These are phyloP conservation scores for Planiliza haematocheilus DNA, from an alignment of 2,113 vertebrate genomes.

Conservation along the genomic window DNA sequence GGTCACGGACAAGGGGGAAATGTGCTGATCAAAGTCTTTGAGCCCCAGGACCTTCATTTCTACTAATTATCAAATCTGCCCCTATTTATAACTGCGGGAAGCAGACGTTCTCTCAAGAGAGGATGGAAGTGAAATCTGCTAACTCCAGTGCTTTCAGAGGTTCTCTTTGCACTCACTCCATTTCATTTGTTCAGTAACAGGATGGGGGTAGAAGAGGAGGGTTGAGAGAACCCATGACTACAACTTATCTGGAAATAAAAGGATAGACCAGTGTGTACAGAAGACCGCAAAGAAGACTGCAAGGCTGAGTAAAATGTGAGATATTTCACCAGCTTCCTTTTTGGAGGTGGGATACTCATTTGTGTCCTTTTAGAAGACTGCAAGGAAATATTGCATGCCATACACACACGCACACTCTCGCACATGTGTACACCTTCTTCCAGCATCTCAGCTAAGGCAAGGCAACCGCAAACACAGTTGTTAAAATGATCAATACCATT, in stretches of 20 bases:
- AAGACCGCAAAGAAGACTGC: not conserved
- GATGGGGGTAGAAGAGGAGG: conserved; percentile 43
- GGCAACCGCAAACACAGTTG: conserved; percentile 90
- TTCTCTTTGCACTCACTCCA: conserved; percentile 59
- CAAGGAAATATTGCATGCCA: conserved; percentile 8
- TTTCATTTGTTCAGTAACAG: conserved; percentile 68
- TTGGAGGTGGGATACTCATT: not conserved
- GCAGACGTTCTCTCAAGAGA: conserved; percentile 68
- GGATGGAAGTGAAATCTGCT: conserved; percentile 80
- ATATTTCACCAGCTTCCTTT: conserved; percentile 6
- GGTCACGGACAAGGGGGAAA: conserved; percentile 70
- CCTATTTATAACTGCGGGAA: conserved; percentile 83
- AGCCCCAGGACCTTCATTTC: conserved; percentile 77
- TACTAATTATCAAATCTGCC: conserved; percentile 81
- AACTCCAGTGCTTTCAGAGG: conserved; percentile 71
- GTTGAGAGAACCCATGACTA: conserved; percentile 50
- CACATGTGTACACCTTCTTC: conserved; percentile 40
- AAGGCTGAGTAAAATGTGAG: conserved; percentile 21
- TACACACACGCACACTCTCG: conserved; percentile 21
- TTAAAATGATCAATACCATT: conserved; percentile 96
- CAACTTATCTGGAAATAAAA: conserved; percentile 40
- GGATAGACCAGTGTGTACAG: conserved; percentile 24
- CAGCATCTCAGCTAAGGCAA: conserved; percentile 84
- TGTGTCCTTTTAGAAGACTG: conserved; percentile 14
- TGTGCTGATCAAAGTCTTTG: conserved; percentile 75